These are phyloP conservation scores for Philereme vetulata DNA, from an alignment of 2,888 invertebrate genomes.

Conservation along the genomic window DNA sequence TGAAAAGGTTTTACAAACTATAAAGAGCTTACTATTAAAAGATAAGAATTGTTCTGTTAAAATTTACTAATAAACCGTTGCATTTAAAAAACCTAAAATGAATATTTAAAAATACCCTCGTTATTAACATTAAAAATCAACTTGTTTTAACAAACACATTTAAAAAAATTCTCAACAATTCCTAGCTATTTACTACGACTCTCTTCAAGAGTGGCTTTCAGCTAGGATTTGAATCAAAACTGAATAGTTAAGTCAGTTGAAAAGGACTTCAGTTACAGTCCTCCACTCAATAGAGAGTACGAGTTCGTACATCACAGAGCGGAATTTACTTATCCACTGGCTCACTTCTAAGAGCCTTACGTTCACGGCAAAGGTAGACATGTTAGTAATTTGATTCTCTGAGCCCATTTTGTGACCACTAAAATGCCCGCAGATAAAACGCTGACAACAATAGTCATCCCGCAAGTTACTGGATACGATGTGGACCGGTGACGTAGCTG, in stretches of 20 bases:
- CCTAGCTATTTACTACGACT: background rate
- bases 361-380: background rate
- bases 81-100: too few species aligned
- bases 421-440: background rate
- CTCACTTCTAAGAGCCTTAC: conserved; percentile 5
- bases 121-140: too few species aligned
- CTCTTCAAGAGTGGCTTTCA: conserved; percentile 1
- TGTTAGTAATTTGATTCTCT: background rate
- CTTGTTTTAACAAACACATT: too few species aligned
- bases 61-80: too few species aligned
- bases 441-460: background rate
- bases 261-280: background rate
- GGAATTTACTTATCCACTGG: conserved; percentile 1
- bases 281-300: background rate
- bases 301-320: background rate
- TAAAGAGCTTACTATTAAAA: too few species aligned
- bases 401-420: background rate
- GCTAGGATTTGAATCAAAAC: conserved; percentile 1
- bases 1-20: too few species aligned
- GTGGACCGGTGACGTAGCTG: background rate
- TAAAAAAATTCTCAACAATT: background rate
- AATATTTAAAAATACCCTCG: too few species aligned
- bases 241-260: background rate
- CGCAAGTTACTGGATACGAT: background rate
- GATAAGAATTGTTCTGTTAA: too few species aligned